These are phyloP conservation scores for Noctua janthina DNA, from an alignment of 2,888 invertebrate genomes.

Conservation along the genomic window DNA sequence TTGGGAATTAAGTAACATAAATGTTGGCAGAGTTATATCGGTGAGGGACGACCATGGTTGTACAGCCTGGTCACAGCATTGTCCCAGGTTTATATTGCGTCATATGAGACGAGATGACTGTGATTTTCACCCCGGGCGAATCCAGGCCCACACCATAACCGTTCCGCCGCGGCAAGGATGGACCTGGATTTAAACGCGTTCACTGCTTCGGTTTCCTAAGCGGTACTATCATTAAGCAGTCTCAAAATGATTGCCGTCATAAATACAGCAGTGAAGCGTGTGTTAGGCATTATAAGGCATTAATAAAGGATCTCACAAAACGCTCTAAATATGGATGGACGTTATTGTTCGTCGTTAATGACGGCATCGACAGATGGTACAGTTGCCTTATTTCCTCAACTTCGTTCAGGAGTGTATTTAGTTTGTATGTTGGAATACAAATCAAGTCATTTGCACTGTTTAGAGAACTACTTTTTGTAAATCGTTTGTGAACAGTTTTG, in stretches of 20 bases:
- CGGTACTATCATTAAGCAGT: not conserved
- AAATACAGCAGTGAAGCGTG: not conserved
- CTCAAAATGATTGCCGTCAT: not conserved
- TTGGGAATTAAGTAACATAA: not conserved
- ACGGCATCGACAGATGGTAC: not conserved
- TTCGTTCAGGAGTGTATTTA: conserved; percentile 11
- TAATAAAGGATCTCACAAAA: not conserved
- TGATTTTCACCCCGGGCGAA: not conserved
- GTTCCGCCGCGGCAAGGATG: not conserved
- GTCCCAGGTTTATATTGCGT: not conserved
- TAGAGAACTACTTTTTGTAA: conserved; percentile 25
- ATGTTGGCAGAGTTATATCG: not conserved
- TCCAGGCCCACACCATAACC: not conserved
- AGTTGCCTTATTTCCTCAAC: not conserved
- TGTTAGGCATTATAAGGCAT: not conserved
- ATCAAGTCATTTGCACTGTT: conserved; percentile 9
- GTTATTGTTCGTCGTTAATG: not conserved
- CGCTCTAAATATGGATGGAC: not conserved
- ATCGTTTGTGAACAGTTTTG: conserved; percentile 52
- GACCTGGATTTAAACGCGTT: not conserved
- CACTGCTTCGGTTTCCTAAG: not conserved
- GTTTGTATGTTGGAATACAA: conserved; percentile 5
- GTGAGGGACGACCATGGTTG: not conserved
- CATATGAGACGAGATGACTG: not conserved
- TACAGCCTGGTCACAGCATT: not conserved